phyloP scores from a whole-genome alignment of 2,797 vertebrate genomes.

The Bucorvus abyssinicus region DNA sequence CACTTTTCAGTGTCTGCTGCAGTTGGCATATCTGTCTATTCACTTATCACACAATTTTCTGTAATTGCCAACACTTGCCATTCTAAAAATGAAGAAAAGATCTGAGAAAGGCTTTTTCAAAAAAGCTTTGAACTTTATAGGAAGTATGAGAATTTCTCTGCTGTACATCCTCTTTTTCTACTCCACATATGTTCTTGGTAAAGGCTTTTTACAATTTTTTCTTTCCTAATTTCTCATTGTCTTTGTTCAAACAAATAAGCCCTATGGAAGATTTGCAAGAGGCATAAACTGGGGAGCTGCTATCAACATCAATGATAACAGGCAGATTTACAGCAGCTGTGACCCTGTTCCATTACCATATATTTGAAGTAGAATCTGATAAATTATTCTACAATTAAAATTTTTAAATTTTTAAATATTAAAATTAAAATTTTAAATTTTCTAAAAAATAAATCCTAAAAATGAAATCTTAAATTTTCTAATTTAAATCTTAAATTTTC shows the following conservation, averaged over 20 bases:
- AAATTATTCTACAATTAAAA: neutral
- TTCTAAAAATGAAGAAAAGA: neutral
- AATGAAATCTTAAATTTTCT: too few relatives aligned
- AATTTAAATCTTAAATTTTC: neutral
- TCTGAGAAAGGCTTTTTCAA: neutral
- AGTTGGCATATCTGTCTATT: neutral
- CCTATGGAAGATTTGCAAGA: neutral
- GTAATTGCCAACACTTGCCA: neutral
- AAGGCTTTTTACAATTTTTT: neutral
- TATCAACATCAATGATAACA: neutral
- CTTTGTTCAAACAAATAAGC: neutral
- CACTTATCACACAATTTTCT: neutral
- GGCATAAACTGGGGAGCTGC: neutral
- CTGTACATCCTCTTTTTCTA: neutral
- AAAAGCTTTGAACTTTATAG: neutral
- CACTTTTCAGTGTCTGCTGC: neutral
- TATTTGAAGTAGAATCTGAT: neutral
- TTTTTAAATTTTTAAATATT: too few relatives aligned
- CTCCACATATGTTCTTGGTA: neutral
- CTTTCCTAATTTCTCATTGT: neutral
- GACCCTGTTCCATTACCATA: neutral
- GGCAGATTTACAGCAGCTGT: neutral
- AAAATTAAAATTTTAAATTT: too few relatives aligned
- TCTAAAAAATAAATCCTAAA: too few relatives aligned
- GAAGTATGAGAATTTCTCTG: neutral